These are phyloP conservation scores for Hofmannophila pseudospretella DNA, from an alignment of 2,888 invertebrate species.

Conservation along the genomic window DNA sequence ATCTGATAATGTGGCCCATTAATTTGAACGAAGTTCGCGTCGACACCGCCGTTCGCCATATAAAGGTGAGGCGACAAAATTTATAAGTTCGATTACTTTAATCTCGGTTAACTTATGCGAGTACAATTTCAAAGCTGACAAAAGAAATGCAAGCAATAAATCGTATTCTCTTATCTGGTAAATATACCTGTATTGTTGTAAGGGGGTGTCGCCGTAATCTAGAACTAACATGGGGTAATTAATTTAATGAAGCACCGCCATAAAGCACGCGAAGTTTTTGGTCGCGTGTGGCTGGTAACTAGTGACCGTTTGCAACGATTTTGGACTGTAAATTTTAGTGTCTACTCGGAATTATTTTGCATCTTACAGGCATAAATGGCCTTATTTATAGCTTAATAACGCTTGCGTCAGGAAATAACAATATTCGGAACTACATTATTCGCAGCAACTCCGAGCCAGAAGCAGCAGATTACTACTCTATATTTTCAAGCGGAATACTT, in stretches of 20 bases:
- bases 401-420: no score
- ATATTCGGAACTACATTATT: no score
- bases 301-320: conserved; percentile 42
- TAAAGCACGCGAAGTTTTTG: conserved; percentile 60
- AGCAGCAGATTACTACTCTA: no score
- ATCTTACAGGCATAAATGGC: background rate
- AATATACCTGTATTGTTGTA: conserved; percentile 71
- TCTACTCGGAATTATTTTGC: conserved; percentile 8
- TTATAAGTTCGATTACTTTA: conserved; percentile 79
- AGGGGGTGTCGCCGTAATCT: conserved; percentile 57
- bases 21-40: conserved; percentile 77
- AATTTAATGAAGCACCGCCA: conserved; percentile 68
- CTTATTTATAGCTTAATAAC: background rate
- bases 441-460: no score
- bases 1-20: conserved; percentile 77
- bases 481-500: no score
- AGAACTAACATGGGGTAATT: conserved; percentile 68
- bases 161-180: conserved; percentile 65
- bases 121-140: conserved; percentile 78
- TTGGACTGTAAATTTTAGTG: conserved; percentile 45
- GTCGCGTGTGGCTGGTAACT: conserved; percentile 46
- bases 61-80: conserved; percentile 78
- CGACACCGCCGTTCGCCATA: conserved; percentile 72
- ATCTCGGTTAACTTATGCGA: conserved; percentile 78
- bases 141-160: conserved; percentile 78